phyloP scores from a whole-genome alignment of 1,140 invertebrate species.

The Caerostris darwini region DNA sequence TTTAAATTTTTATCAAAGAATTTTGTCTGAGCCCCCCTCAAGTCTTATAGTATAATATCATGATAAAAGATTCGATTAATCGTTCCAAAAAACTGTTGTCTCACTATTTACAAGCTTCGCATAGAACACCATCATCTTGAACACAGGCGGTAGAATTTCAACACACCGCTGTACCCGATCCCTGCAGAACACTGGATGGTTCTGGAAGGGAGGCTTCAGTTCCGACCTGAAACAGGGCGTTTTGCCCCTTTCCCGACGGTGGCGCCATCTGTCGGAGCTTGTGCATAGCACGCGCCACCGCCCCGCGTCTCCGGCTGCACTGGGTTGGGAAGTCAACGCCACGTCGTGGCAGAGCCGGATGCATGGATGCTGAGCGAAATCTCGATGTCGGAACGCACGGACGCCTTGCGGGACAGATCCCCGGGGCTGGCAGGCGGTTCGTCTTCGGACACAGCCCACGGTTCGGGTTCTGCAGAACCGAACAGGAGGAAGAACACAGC shows the following conservation, averaged over 20 bases:
- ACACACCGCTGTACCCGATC: background rate
- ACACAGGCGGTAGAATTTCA: background rate
- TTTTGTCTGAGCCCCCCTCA: too few species aligned
- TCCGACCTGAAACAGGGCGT: constrained; percentile 1
- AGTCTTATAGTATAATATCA: too few species aligned
- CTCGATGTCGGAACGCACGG: constrained; percentile 74
- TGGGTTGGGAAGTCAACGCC: constrained; percentile 47
- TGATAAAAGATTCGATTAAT: too few species aligned
- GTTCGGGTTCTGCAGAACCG: constrained; percentile 90
- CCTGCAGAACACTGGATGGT: background rate
- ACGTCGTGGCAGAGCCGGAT: constrained; percentile 21
- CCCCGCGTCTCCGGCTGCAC: background rate
- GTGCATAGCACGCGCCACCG: background rate
- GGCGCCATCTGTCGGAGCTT: background rate
- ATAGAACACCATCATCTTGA: background rate
- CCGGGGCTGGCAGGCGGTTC: background rate
- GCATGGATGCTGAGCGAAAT: constrained; percentile 76
- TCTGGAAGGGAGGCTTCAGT: background rate
- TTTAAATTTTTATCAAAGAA: too few species aligned
- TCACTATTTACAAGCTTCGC: background rate
- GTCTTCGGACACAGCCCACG: constrained; percentile 84
- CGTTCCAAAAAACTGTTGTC: background rate
- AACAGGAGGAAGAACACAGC: constrained; percentile 90
- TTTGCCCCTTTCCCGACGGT: background rate
- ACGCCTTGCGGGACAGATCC: constrained; percentile 68